These are phyloP conservation scores for Pantherophis vulpinus DNA, from an alignment of 2,797 vertebrate species.

Conservation along the genomic window DNA sequence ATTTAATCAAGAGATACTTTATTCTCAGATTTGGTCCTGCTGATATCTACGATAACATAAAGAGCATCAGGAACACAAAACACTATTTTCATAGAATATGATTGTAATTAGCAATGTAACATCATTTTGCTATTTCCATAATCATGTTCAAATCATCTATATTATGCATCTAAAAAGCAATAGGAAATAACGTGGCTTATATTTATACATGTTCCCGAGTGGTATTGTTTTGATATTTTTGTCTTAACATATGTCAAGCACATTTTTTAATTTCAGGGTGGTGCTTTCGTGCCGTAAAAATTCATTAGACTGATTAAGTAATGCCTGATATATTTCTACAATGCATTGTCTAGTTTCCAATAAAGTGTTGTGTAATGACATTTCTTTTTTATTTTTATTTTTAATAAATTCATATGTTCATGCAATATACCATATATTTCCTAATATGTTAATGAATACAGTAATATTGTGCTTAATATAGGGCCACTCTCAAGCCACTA, in stretches of 20 bases:
- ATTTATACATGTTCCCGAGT: not conserved
- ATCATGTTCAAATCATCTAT: not conserved
- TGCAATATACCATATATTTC: not conserved
- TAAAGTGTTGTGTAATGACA: not conserved
- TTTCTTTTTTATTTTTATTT: not conserved
- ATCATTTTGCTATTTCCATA: not conserved
- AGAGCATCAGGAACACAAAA: not conserved
- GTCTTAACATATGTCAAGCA: not conserved
- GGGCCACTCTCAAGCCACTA: constrained; percentile 4
- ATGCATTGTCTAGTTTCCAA: not conserved
- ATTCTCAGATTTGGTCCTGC: not conserved
- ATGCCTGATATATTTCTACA: not conserved
- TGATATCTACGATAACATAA: not conserved
- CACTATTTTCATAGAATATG: not conserved
- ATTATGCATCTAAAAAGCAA: not conserved
- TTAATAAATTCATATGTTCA: not conserved
- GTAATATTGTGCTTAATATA: not conserved
- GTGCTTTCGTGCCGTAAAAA: not conserved
- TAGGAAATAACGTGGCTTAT: not conserved
- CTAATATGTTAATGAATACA: not conserved
- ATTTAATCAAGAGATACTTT: not conserved
- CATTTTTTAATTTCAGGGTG: not conserved
- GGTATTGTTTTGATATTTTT: not conserved
- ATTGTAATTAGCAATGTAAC: not conserved
- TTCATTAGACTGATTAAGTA: not conserved